Base-by-base conservation (phyloP, 2,888 invertebrate genomes). In the Minunthozetes semirufus region DNA sequence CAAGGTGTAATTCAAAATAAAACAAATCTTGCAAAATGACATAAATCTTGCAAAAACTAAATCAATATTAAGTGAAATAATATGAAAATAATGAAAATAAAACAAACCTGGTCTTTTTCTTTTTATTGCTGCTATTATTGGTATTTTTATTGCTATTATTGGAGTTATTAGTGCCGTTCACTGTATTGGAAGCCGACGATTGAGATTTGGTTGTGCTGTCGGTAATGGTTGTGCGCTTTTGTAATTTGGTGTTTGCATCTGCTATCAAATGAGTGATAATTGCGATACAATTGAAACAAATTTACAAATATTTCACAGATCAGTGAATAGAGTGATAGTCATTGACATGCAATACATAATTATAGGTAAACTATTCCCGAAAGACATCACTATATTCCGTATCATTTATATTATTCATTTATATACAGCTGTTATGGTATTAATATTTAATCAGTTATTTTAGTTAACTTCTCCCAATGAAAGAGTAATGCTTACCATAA, bases 61-160 rank as follows among this genome's bases (percentile, higher is more conserved):
- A 42, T 9, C 25, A 70, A 42, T 33, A 63, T 17, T 42, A 0
- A 11, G 42, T 22, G 11, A 42, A 42, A 68, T 22, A 22, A 11
- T 68, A 22, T 8, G 42, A 48, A 46, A 13, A 46, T 46, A 68
- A 46, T 29, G 8, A 61, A 63, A 63, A 9, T 17, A 63, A 33
- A 68, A 19, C 38, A 68, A 68, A 70, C 70, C 70, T 70, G 48
- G 70, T 70, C 48, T 70, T 70, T 13, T 70, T 70, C 70, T 70
- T 70, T 46, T 70, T 70, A 48, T 27, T 70, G 13, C n/a, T 33
- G 38, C 15, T 13, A 38, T 59, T 59, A 59, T 22, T 66, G 15
- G 59, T 25, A 25, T n/a, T 66, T 33, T 29, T 61, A 61, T 66
- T 66, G 19, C 38, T 66, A 38, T 38, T 66, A 38, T 22, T 48